These are phyloP conservation scores for Lepidochitona cinerea DNA, from an alignment of 2,888 invertebrate genomes.

Conservation along the genomic window DNA sequence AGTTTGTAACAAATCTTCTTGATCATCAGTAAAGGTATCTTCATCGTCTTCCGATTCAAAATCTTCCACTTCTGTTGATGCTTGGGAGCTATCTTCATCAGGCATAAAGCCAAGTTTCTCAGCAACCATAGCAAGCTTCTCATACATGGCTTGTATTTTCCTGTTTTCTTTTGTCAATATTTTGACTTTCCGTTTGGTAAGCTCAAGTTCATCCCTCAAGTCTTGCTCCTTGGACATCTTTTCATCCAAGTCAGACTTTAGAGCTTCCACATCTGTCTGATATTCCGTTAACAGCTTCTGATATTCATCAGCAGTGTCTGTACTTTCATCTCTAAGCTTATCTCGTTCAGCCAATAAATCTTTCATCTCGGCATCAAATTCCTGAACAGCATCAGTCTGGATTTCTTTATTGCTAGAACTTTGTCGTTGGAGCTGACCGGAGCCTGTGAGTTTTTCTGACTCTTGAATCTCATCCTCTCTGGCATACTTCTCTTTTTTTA, in stretches of 20 bases:
- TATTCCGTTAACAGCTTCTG: background rate
- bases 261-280: background rate
- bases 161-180: background rate
- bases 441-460: background rate
- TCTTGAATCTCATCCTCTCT: background rate
- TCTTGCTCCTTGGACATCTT: conserved; percentile 2
- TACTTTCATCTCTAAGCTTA: background rate
- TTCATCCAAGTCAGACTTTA: background rate
- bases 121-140: background rate
- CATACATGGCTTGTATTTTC: conserved; percentile 13
- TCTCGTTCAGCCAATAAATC: background rate
- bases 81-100: background rate
- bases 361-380: background rate
- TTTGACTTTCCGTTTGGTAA: background rate
- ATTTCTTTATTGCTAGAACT: background rate
- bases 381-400: background rate
- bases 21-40: background rate
- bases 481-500: no score
- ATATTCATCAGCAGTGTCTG: background rate
- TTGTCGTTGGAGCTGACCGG: background rate
- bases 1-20: background rate
- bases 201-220: conserved; percentile 25
- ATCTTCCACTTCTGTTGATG: background rate
- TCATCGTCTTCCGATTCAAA: background rate
- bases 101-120: background rate